Evolutionary conservation across 2,888 invertebrate species (phyloP).

Genomic region (Papilio protenor): DNA sequence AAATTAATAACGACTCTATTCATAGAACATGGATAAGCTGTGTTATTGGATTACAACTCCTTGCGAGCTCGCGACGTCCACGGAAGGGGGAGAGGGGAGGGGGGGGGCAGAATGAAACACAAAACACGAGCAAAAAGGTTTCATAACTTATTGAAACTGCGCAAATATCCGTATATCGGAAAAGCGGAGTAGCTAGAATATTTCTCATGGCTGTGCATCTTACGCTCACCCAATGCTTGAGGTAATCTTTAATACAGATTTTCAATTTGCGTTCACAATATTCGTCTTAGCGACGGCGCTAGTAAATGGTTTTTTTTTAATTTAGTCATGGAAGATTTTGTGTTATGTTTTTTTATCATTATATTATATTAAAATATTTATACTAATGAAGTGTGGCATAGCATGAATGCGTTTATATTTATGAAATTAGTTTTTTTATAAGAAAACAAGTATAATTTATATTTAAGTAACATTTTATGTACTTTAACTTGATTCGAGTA

Average conservation of each 20-base stretch:
- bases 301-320: conserved; percentile 22
- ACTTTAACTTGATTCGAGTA: too few relatives aligned
- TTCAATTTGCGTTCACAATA: conserved; percentile 30
- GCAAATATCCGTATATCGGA: conserved; percentile 42
- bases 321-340: conserved; percentile 1
- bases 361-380: too few relatives aligned
- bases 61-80: conserved; percentile 51
- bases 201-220: conserved; percentile 38
- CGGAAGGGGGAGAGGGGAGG: conserved; percentile 53
- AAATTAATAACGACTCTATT: conserved; percentile 45
- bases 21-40: conserved; percentile 58
- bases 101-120: conserved; percentile 58
- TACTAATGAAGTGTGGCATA: too few relatives aligned
- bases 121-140: conserved; percentile 67
- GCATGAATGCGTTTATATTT: too few relatives aligned
- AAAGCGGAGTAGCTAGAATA: conserved; percentile 38
- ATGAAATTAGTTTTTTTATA: too few relatives aligned
- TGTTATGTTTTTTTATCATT: background rate
- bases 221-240: conserved; percentile 22
- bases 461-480: too few relatives aligned
- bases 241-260: conserved; percentile 38
- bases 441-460: too few relatives aligned
- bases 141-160: conserved; percentile 58
- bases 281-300: conserved; percentile 6
- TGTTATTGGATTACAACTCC: conserved; percentile 77